Percentiles rank a stretch among this genome's conserved stretches.
Evolutionary conservation across 2,888 invertebrate species (phyloP).

Genomic region (Pandemis heparana): DNA sequence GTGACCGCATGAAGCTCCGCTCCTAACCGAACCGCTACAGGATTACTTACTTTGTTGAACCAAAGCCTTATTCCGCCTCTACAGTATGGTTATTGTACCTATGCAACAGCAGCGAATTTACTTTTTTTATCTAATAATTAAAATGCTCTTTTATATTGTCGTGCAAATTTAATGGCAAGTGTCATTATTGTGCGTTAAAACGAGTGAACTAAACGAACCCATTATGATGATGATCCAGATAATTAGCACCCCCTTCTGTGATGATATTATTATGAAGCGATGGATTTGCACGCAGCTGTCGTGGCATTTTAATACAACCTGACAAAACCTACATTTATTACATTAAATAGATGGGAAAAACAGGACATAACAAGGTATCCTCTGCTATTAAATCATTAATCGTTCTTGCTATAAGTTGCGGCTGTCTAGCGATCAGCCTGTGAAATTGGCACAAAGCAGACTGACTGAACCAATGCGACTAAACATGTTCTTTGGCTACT

Average conservation of each 20-base stretch:
- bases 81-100: slow-evolving; percentile 21
- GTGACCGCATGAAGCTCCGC: slow-evolving; percentile 69
- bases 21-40: slow-evolving; percentile 59
- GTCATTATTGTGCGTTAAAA: slow-evolving; percentile 2
- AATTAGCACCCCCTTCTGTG: slow-evolving; percentile 21
- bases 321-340: slow-evolving; percentile 37
- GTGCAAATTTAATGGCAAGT: neutral
- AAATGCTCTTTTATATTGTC: neutral
- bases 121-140: neutral
- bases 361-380: slow-evolving; percentile 41
- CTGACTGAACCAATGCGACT: slow-evolving; percentile 64
- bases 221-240: slow-evolving; percentile 12
- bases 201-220: slow-evolving; percentile 13
- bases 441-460: slow-evolving; percentile 73
- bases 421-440: slow-evolving; percentile 55
- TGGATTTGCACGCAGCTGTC: slow-evolving; percentile 20
- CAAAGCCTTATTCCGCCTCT: slow-evolving; percentile 42
- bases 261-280: slow-evolving; percentile 23
- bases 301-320: slow-evolving; percentile 21
- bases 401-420: slow-evolving; percentile 54
- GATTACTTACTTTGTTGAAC: slow-evolving; percentile 21
- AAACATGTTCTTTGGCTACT: slow-evolving; percentile 70
- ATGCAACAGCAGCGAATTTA: neutral
- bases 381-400: slow-evolving; percentile 56
- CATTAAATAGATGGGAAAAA: slow-evolving; percentile 41